phyloP scores from a whole-genome alignment of 2,797 vertebrate genomes.

The Argyrosomus regius region DNA sequence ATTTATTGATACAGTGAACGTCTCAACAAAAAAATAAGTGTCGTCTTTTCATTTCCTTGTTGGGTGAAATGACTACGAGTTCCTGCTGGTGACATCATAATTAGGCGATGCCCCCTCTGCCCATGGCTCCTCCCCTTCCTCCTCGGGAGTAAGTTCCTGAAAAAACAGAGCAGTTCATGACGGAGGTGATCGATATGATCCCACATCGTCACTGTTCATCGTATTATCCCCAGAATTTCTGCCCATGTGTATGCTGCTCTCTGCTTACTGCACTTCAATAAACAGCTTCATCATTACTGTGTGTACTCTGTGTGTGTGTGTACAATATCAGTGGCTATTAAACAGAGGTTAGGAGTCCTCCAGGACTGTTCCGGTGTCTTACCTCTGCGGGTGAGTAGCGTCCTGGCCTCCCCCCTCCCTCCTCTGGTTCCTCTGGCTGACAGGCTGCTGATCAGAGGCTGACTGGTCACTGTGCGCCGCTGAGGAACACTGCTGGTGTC shows the following conservation, averaged over 20 bases:
- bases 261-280: slow-evolving; percentile 58
- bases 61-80: background rate
- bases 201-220: background rate
- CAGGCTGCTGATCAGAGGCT: slow-evolving; percentile 57
- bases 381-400: slow-evolving; percentile 75
- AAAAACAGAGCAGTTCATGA: background rate
- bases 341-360: background rate
- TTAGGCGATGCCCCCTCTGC: slow-evolving; percentile 64
- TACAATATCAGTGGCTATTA: background rate
- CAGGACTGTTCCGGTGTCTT: background rate
- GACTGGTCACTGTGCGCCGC: slow-evolving; percentile 56
- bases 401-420: slow-evolving; percentile 59
- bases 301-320: background rate
- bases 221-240: background rate
- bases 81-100: slow-evolving; percentile 1
- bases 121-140: slow-evolving; percentile 71
- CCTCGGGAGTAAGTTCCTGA: slow-evolving; percentile 66
- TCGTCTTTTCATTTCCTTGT: slow-evolving; percentile 4
- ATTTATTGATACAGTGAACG: background rate
- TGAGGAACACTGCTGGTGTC: slow-evolving; percentile 68
- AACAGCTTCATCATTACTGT: slow-evolving; percentile 58
- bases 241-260: slow-evolving; percentile 20
- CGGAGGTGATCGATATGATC: background rate
- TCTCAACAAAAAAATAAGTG: background rate
- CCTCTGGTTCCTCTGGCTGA: slow-evolving; percentile 61